These are phyloP conservation scores for Gymnocypris eckloni DNA, from an alignment of 2,797 vertebrate genomes.

Conservation along the genomic window DNA sequence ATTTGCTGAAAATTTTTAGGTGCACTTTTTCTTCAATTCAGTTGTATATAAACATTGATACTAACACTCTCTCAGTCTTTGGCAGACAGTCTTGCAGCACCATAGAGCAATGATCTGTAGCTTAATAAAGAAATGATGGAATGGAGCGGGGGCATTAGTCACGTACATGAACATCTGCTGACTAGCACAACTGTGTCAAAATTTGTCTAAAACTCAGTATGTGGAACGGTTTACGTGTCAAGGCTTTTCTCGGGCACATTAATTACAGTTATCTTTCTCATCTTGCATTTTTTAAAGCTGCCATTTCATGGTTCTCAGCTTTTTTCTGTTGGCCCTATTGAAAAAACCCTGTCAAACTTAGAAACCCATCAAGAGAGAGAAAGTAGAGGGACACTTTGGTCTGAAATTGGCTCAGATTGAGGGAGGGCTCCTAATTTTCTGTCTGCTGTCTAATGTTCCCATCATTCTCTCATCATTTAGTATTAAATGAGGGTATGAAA, in stretches of 20 bases:
- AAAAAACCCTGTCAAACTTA: constrained; percentile 39
- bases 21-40: neutral
- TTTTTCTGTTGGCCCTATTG: neutral
- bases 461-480: constrained; percentile 29
- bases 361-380: constrained; percentile 25
- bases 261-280: constrained; percentile 47
- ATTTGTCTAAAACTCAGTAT: constrained; percentile 23
- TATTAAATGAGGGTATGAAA: neutral
- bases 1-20: neutral
- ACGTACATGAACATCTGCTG: constrained; percentile 25
- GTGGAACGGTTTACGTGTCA: neutral
- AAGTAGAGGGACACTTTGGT: constrained; percentile 1
- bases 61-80: constrained; percentile 2
- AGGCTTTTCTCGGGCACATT: constrained; percentile 26
- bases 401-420: constrained; percentile 24
- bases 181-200: constrained; percentile 1
- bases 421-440: constrained; percentile 2
- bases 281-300: constrained; percentile 22
- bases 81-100: neutral
- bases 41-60: too few relatives aligned
- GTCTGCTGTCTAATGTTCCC: constrained; percentile 24
- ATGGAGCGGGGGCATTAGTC: neutral
- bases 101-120: neutral
- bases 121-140: constrained; percentile 22
- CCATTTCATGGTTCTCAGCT: constrained; percentile 44